phyloP scores from a whole-genome alignment of 2,797 vertebrate species.

The Acrocephalus scirpaceus region DNA sequence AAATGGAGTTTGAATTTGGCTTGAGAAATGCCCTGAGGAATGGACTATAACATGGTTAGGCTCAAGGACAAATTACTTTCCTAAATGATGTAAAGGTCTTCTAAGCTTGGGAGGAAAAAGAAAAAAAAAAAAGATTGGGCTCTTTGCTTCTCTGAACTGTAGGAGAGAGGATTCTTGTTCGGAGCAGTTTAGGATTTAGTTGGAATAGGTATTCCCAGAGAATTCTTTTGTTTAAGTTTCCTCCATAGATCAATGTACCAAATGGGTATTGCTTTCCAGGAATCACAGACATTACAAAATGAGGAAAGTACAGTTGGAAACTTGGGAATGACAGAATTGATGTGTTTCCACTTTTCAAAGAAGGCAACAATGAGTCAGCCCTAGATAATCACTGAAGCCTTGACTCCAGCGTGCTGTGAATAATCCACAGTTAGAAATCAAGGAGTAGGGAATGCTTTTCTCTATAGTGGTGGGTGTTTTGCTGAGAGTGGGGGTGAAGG shows the following conservation, averaged over 20 bases:
- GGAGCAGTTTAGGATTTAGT: neutral
- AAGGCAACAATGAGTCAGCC: neutral
- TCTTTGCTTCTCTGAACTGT: neutral
- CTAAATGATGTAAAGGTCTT: neutral
- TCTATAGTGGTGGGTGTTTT: neutral
- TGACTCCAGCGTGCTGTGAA: neutral
- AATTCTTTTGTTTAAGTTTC: neutral
- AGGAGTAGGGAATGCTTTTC: neutral
- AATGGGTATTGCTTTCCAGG: neutral
- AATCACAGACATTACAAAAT: neutral
- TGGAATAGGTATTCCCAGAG: neutral
- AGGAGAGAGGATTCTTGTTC: neutral
- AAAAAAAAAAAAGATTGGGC: neutral
- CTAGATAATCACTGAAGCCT: constrained; percentile 10
- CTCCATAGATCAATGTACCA: neutral
- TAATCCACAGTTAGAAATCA: constrained; percentile 4
- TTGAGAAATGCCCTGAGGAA: neutral
- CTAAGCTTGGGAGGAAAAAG: neutral
- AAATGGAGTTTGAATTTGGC: neutral
- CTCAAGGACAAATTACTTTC: neutral
- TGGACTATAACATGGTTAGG: neutral
- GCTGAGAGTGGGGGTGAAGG: neutral
- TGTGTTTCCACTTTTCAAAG: neutral
- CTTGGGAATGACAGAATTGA: neutral
- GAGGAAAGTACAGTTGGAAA: neutral